Percentiles rank a stretch among this genome's conserved stretches.
Evolutionary conservation across 2,888 invertebrate genomes (phyloP).

Genomic region (Synergus umbraculus): DNA sequence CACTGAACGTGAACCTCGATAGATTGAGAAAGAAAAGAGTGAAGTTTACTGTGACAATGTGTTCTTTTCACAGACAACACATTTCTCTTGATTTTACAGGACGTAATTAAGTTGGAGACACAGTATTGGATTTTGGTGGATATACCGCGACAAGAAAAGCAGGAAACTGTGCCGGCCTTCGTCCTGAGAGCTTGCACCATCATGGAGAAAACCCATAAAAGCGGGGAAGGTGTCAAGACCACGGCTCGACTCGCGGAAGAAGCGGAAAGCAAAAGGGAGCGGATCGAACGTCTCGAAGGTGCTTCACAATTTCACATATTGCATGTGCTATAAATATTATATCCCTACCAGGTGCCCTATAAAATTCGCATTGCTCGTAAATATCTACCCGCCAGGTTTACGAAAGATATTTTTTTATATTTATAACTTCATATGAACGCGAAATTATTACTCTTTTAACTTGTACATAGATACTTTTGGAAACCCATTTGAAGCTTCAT

Average conservation of each 20-base stretch:
- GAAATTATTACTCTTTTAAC: not conserved
- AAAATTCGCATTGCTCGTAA: not conserved
- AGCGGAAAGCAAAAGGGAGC: conserved; percentile 89
- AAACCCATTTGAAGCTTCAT: too few relatives aligned
- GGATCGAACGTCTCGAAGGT: conserved; percentile 93
- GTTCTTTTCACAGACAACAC: conserved; percentile 6
- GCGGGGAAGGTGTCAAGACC: conserved; percentile 92
- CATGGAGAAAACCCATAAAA: conserved; percentile 94
- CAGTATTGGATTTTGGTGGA: conserved; percentile 97
- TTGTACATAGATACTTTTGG: not conserved
- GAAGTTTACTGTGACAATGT: not conserved
- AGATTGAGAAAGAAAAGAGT: too few relatives aligned
- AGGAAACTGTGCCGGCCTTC: conserved; percentile 94
- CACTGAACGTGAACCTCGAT: too few relatives aligned
- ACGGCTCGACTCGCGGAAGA: conserved; percentile 91
- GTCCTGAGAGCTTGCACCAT: conserved; percentile 94
- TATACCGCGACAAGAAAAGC: conserved; percentile 95
- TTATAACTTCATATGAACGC: conserved; percentile 8
- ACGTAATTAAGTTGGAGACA: conserved; percentile 93
- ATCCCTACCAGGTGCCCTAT: conserved; percentile 15
- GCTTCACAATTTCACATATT: conserved; percentile 64
- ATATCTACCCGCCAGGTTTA: not conserved
- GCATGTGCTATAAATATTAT: conserved; percentile 16
- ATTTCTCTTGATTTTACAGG: conserved; percentile 79
- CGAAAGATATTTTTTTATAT: conserved; percentile 8